Conservation (phyloP, 2,888 invertebrate genomes). For the Myopa testacea region DNA sequence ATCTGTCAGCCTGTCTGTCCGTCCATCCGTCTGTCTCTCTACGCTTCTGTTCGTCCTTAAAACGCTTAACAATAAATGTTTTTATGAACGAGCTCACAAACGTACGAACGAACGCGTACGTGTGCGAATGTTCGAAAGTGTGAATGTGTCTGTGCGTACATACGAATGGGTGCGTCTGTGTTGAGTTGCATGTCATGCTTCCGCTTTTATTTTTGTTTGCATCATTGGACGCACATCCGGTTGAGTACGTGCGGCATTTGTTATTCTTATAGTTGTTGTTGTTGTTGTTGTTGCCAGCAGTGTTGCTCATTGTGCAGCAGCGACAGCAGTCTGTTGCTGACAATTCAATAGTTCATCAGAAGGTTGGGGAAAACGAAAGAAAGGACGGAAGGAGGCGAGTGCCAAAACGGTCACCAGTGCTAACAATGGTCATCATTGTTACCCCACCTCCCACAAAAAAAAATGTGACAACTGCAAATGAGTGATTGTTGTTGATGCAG, state of each 20-base stretch:
- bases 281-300: slow-evolving; percentile 1
- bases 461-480: slow-evolving; percentile 37
- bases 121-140: background rate
- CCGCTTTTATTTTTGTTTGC: slow-evolving; percentile 37
- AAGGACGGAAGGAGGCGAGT: background rate
- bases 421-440: background rate
- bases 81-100: background rate
- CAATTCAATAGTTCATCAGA: slow-evolving; percentile 26
- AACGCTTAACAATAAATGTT: slow-evolving; percentile 14
- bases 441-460: background rate
- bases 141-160: background rate
- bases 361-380: background rate
- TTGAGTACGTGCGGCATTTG: slow-evolving; percentile 40
- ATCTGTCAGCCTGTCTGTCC: background rate
- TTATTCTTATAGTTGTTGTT: slow-evolving; percentile 18
- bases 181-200: slow-evolving; percentile 33
- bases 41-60: background rate
- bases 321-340: slow-evolving; percentile 29
- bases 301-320: slow-evolving; percentile 28
- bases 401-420: slow-evolving; percentile 18
- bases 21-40: background rate
- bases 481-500: slow-evolving; percentile 30
- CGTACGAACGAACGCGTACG: background rate
- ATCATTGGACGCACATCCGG: slow-evolving; percentile 44
- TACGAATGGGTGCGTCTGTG: slow-evolving; percentile 23